Evolutionary conservation across 2,113 vertebrate species (phyloP).

Genomic region (Cryptotis parvus): DNA sequence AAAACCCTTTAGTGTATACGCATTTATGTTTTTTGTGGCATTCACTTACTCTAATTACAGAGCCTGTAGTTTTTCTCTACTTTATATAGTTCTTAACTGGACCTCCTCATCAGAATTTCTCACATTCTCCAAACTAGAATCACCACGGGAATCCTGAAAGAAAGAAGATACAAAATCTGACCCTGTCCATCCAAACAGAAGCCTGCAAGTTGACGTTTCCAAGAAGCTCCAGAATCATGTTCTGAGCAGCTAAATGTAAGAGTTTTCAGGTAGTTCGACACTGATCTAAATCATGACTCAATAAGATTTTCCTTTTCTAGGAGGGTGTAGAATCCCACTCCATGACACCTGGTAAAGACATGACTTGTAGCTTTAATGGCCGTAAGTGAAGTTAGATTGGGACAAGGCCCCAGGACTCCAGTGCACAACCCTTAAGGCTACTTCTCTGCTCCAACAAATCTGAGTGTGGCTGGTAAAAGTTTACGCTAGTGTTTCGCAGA

Average conservation of each 20-base stretch:
- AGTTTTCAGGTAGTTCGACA: not conserved
- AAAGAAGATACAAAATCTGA: not conserved
- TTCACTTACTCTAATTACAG: not conserved
- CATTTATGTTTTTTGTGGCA: not conserved
- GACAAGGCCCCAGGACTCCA: not conserved
- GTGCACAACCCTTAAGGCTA: accelerated
- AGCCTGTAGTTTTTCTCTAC: not conserved
- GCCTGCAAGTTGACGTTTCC: not conserved
- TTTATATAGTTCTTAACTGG: not conserved
- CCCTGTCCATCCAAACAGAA: not conserved
- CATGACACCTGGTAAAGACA: not conserved
- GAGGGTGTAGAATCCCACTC: not conserved
- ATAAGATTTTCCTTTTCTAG: not conserved
- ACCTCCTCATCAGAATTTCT: not conserved
- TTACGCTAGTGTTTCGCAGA: not conserved
- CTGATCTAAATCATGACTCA: not conserved
- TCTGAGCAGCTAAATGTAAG: not conserved
- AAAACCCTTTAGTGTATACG: not conserved
- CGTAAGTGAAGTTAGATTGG: not conserved
- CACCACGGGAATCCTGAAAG: not conserved
- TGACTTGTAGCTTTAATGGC: not conserved
- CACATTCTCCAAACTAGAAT: not conserved
- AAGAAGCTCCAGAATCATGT: not conserved
- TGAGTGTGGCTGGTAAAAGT: not conserved
- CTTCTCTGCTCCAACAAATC: too few relatives aligned